Percentiles rank a stretch among this genome's conserved stretches.
Conservation (phyloP, 2,113 vertebrate species). For the Xiphophorus maculatus region DNA sequence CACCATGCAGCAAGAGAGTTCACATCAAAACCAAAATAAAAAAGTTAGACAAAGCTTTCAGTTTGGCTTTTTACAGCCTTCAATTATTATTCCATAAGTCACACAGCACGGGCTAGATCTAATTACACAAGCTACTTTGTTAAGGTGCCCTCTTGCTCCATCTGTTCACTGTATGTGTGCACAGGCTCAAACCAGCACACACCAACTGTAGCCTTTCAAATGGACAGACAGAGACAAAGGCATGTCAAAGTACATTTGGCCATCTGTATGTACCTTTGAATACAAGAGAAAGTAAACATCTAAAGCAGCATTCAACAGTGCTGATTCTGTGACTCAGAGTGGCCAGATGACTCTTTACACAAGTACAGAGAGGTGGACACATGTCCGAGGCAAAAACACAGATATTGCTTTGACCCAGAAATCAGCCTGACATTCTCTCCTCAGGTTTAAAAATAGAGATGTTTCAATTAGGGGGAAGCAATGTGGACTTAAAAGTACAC, state of each 20-base stretch:
- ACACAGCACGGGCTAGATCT: conserved; percentile 49
- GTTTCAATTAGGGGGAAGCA: background rate
- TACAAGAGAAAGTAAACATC: conserved; percentile 49
- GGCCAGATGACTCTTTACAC: conserved; percentile 41
- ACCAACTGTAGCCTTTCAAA: conserved; percentile 36
- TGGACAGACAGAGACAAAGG: conserved; percentile 59
- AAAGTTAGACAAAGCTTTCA: background rate
- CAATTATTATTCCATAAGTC: conserved; percentile 64
- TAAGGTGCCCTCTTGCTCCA: conserved; percentile 68
- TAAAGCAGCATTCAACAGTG: conserved; percentile 50
- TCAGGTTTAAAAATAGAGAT: conserved; percentile 15
- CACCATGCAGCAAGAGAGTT: conserved; percentile 3
- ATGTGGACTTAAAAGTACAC: background rate
- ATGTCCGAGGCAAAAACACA: conserved; percentile 17
- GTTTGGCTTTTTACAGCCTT: conserved; percentile 21
- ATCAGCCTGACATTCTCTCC: conserved; percentile 21
- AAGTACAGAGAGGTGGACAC: conserved; percentile 46
- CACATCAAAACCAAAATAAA: conserved; percentile 21
- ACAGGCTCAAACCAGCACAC: conserved; percentile 12
- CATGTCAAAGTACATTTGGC: conserved; percentile 59
- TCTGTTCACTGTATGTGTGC: conserved; percentile 57
- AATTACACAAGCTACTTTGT: conserved; percentile 68
- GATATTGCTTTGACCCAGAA: conserved; percentile 6
- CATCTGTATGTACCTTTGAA: conserved; percentile 62
- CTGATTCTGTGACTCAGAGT: conserved; percentile 27